These are phyloP conservation scores for Clarias batrachus DNA, from an alignment of 2,113 vertebrate species.

Conservation along the genomic window DNA sequence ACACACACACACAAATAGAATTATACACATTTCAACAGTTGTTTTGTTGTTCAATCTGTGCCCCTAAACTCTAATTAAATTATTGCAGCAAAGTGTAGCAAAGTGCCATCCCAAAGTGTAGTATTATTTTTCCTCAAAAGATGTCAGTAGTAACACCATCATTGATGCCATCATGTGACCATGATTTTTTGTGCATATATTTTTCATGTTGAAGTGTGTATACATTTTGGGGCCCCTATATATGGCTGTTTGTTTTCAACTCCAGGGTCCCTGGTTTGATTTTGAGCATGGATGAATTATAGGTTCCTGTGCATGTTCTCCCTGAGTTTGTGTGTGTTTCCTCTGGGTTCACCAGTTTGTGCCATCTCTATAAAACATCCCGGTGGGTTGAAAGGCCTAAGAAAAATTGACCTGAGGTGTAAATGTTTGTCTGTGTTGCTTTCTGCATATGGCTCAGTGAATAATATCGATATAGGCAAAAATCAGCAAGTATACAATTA, in stretches of 20 bases:
- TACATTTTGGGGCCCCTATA: not conserved
- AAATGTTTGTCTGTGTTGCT: not conserved
- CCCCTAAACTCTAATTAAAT: too few species aligned
- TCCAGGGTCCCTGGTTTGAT: not conserved
- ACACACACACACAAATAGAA: too few species aligned
- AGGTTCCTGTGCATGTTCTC: not conserved
- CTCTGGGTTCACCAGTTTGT: not conserved
- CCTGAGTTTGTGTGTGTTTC: not conserved
- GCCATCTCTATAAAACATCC: not conserved
- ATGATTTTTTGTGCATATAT: too few species aligned
- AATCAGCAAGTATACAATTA: not conserved
- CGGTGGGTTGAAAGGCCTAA: not conserved
- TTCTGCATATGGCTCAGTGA: not conserved
- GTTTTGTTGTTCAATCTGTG: too few species aligned
- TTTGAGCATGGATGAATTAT: not conserved
- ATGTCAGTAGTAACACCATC: too few species aligned
- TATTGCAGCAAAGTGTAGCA: too few species aligned
- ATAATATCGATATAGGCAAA: not conserved
- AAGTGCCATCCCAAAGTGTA: too few species aligned
- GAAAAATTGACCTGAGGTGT: not conserved
- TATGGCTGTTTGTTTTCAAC: not conserved
- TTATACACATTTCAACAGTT: too few species aligned
- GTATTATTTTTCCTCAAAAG: too few species aligned
- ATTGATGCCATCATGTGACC: too few species aligned
- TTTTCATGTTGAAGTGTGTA: too few species aligned